Evolutionary conservation across 37 sponge, comb jelly and placozoan species (phyloP), one percentile per base, ranked within the genome.

Genomic region (Axinella damicornis): DNA sequence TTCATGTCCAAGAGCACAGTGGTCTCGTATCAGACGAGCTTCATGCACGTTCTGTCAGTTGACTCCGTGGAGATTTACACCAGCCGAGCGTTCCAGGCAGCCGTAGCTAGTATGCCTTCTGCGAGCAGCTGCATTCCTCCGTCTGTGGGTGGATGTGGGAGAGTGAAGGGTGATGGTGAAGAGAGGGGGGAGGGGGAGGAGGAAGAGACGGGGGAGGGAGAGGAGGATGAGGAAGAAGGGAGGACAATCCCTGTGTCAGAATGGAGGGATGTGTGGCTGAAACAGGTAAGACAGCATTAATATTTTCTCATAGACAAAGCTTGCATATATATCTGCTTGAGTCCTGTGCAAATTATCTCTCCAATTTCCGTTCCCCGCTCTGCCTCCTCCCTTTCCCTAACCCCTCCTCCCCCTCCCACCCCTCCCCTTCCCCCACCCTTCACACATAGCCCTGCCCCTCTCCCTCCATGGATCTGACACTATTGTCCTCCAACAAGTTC

Each of bases 391-490:
- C 46, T 46, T 9, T 46, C 46, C 9, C 46, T 46, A 46, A 12
- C 46, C 46, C 46, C 46, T 46, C 4, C 9, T 46, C 46, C 46
- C 9, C 46, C 9, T 46, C 46, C 20, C 31, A 68, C 35, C 31
- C 35, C 2, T 5, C 9, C 35, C 9, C 12, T 28, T 35, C 2
- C 28, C 22, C 35, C 5, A 36, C 20, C 69, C 5, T 13, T 14
- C 31, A 34, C 69, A 34, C 35, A 34, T 5, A 86, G 82, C 87
- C 85, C 38, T 87, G 67, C 70, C 95, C 84, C 39, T 41, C 82
- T 80, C 88, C 91, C 86, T 74, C 37, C 11, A 19, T 84, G 73
- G 90, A 89, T 33, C 57, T 84, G 27, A 83, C 90, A 38, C 85
- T 83, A 6, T 38, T 89, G 17, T 83, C 85, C 37, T 32, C 79